Base-by-base conservation (phyloP, 1,140 invertebrate species). In the Calephelis virginiensis region DNA sequence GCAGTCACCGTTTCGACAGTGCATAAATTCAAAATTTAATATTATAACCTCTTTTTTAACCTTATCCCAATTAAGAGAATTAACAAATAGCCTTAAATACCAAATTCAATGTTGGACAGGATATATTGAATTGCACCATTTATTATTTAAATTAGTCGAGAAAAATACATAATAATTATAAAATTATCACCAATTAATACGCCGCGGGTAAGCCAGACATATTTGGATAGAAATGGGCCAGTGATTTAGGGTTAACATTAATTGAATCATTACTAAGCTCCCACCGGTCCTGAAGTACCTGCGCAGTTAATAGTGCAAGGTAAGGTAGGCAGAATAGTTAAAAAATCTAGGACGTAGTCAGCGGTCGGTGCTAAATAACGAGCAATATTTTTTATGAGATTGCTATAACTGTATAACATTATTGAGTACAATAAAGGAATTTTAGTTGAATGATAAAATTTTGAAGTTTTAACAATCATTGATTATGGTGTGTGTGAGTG, bases 131-230 rank as follows among this genome's bases (percentile, higher is more conserved):
- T 56, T 56, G 53, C 53, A 56, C 53, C 53, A 56, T 56, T 74
- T 43, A 72, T 66, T 49, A 68, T 37, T 37, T 56, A 56, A 53
- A 56, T 17, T 53, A 43, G 13, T 77, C 75, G 28, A 56, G 53
- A 11, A 56, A 43, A 37, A 56, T 56, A 56, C 12, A 81, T 78
- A 82, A 84, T 88, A 83, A 86, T 81, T 60, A 66, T 80, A 80
- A 83, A 81, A 83, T 83, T 82, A 89, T 81, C 74, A 81, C 78
- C 83, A 85, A 85, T 89, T 82, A 86, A 59, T 62, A 47, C 81
- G 37, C 83, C 68, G 77, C 81, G 73, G 83, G 86, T 76, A 73
- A 79, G 73, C 85, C 68, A 75, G 77, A 77, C 81, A 75, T 72
- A 80, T 84, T 82, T 77, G 75, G 78, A 83, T 82, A 80, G 78